Evolutionary conservation across 2,888 invertebrate species (phyloP).

Genomic region (Strigamia transsilvanica): DNA sequence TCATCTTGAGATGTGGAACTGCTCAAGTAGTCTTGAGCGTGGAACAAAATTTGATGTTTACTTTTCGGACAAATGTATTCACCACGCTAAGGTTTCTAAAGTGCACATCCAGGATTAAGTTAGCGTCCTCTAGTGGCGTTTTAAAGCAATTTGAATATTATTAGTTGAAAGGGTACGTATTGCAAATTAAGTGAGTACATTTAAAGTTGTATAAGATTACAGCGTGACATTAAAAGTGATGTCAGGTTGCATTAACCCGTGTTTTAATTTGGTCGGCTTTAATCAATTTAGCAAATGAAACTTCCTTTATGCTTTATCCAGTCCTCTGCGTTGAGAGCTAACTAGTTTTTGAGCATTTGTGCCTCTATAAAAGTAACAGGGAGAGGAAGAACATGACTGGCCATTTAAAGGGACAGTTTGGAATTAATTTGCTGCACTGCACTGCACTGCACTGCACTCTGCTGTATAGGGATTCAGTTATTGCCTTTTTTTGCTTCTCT

Average conservation of each 20-base stretch:
- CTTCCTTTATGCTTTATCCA: background rate
- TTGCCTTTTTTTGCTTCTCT: background rate
- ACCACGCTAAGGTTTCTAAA: background rate
- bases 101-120: background rate
- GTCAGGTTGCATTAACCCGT: slow-evolving; percentile 13
- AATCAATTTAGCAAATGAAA: background rate
- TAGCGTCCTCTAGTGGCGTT: slow-evolving; percentile 6
- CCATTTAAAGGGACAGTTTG: background rate
- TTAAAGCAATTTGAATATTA: slow-evolving; percentile 34
- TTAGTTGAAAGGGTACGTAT: background rate
- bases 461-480: background rate
- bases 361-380: background rate
- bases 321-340: background rate
- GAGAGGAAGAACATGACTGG: background rate
- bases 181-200: slow-evolving; percentile 1
- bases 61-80: background rate
- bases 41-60: background rate
- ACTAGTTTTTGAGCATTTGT: background rate
- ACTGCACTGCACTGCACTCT: background rate
- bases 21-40: background rate
- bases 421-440: background rate
- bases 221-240: background rate
- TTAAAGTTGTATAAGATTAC: slow-evolving; percentile 5
- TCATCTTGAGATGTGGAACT: too few species aligned
- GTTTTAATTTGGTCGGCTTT: slow-evolving; percentile 20